These are phyloP conservation scores for Tyto alba DNA, from an alignment of 2,113 vertebrate genomes.

Conservation along the genomic window DNA sequence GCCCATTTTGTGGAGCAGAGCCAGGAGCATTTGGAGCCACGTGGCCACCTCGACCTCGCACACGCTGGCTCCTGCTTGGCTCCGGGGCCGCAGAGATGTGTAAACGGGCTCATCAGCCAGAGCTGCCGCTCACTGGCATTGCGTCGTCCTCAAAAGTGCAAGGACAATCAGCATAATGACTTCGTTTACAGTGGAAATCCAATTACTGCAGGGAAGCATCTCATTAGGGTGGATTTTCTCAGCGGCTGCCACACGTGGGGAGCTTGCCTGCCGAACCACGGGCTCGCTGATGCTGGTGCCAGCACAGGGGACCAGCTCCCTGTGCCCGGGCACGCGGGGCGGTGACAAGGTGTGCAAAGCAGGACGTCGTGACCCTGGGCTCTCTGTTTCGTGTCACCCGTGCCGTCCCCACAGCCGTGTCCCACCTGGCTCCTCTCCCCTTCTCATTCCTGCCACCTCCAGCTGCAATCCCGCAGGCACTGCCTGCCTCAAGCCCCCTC, in stretches of 20 bases:
- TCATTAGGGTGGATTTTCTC: slow-evolving; percentile 23
- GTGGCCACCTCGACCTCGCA: background rate
- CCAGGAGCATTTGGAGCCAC: background rate
- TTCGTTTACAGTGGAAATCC: background rate
- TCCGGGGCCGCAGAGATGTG: background rate
- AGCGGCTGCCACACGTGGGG: accelerated
- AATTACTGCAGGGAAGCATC: slow-evolving; percentile 17
- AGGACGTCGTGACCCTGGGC: background rate
- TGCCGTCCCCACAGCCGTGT: accelerated
- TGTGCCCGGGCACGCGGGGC: accelerated
- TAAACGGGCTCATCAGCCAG: background rate
- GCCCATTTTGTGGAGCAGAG: background rate
- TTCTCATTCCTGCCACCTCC: background rate
- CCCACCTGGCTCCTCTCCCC: background rate
- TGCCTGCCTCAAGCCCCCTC: accelerated
- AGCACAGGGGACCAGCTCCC: background rate
- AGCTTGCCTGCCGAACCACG: accelerated
- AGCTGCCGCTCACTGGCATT: background rate
- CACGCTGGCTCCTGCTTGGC: accelerated
- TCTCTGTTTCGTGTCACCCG: background rate
- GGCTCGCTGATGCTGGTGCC: accelerated
- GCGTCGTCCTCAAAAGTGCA: background rate
- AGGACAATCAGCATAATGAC: slow-evolving; percentile 3
- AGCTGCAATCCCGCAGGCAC: background rate
- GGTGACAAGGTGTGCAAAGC: background rate